Percentiles rank a stretch among this genome's conserved stretches.
phyloP scores from a whole-genome alignment of 2,797 vertebrate genomes.

The Periophthalmus magnuspinnatus region DNA sequence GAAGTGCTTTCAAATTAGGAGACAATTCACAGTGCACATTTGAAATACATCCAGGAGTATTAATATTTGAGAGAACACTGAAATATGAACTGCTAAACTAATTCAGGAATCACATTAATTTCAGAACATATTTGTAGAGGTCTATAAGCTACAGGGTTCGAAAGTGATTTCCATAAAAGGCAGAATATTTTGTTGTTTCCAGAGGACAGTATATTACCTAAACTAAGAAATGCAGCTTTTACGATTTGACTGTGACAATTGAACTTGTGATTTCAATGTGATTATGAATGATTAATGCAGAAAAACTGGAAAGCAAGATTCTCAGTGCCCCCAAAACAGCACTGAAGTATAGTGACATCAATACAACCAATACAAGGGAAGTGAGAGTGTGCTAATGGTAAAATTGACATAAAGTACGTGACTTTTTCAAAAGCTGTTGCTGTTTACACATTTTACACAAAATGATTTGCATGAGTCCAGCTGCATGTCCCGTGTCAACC shows the following conservation, averaged over 20 bases:
- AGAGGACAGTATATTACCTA: not conserved
- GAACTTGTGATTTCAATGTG: not conserved
- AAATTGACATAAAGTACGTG: not conserved
- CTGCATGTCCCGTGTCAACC: conserved; percentile 30
- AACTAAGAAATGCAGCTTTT: not conserved
- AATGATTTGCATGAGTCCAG: conserved; percentile 18
- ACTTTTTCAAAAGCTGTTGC: not conserved
- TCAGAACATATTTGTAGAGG: not conserved
- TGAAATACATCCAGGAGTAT: not conserved
- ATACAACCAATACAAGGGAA: too few species aligned
- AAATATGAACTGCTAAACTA: not conserved
- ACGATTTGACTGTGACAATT: not conserved
- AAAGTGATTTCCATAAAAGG: not conserved
- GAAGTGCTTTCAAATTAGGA: not conserved
- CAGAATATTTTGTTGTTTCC: not conserved
- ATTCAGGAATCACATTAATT: not conserved
- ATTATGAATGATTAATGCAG: not conserved
- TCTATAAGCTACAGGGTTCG: not conserved
- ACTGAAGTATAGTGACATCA: too few species aligned
- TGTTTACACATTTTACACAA: conserved; percentile 6
- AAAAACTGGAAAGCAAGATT: too few species aligned
- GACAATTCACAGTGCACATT: not conserved
- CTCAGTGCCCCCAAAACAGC: too few species aligned
- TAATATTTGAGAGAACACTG: not conserved
- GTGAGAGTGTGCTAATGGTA: too few species aligned